Evolutionary conservation across 1,140 invertebrate species (phyloP), one percentile per base, ranked within the genome.

Genomic region (Euwallacea fornicatus): DNA sequence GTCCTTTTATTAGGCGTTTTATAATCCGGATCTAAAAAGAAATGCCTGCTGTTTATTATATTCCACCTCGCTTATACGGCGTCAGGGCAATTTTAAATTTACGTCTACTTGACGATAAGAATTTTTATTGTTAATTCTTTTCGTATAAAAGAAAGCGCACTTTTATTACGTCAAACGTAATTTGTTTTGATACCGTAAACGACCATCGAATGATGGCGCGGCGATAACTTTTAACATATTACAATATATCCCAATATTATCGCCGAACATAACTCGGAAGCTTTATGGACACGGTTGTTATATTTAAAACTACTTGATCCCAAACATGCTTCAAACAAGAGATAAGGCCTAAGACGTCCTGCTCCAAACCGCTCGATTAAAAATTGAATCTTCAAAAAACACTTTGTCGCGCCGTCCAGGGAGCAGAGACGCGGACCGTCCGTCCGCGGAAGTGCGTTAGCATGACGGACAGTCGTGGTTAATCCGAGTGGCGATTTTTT

Each of bases 1-100:
- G 77, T 76, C 73, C 74, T 78, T 78, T 76, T 78, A 76, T 76
- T 78, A 69, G 72, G 62, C 53, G 73, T 78, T 76, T 78, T 78
- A 78, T 78, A 78, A 76, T 77, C 76, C 74, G 71, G 69, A 72
- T 62, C 74, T 72, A 73, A 70, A 55, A 66, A 44, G 75, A 75
- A 77, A 76, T 75, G 74, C 69, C 64, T 74, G 66, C 74, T 74
- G 76, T 77, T 78, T 78, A 77, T 78, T 78, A 77, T 77, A 77
- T 76, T 78, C 75, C 65, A 50, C 75, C 64, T 72, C 66, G 73
- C 73, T 78, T 78, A 78, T 78, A 50, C 46, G 73, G 76, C 70
- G 44, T 46, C 47, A 50, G 66, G 59, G 74, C 73, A 77, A 77
- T 77, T 77, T 76, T 69, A 70, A 73, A 77, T 77, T 77, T 77